These are phyloP conservation scores for Phoxinus phoxinus DNA, from an alignment of 2,113 vertebrate genomes.

Conservation along the genomic window DNA sequence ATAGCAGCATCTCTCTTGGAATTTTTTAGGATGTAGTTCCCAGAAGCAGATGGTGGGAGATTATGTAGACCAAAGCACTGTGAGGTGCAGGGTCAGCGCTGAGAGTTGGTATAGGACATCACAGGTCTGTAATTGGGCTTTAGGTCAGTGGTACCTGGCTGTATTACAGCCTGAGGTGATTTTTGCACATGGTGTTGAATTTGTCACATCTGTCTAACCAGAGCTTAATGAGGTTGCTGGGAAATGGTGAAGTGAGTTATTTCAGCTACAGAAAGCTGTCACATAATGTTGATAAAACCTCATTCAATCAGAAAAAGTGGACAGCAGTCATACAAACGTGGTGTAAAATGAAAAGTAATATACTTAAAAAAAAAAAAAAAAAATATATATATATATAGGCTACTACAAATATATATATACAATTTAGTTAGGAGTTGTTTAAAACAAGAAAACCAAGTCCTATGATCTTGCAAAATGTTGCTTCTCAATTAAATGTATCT, in stretches of 20 bases:
- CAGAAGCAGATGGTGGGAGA: slow-evolving; percentile 72
- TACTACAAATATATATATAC: not conserved
- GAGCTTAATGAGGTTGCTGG: slow-evolving; percentile 47
- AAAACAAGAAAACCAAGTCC: not conserved
- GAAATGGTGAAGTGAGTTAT: slow-evolving; percentile 37
- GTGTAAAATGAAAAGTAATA: not conserved
- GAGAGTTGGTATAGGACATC: slow-evolving; percentile 14
- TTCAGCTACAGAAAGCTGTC: slow-evolving; percentile 28
- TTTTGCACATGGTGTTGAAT: slow-evolving; percentile 36
- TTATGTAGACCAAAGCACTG: slow-evolving; percentile 64
- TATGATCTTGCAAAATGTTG: not conserved
- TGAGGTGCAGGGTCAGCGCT: slow-evolving; percentile 50
- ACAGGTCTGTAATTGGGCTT: slow-evolving; percentile 40
- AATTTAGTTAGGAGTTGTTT: not conserved
- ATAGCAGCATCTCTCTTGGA: slow-evolving; percentile 37
- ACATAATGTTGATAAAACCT: slow-evolving; percentile 18
- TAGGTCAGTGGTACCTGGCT: slow-evolving; percentile 31
- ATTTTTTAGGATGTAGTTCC: slow-evolving; percentile 55
- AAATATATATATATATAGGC: not conserved
- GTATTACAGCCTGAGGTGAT: slow-evolving; percentile 31
- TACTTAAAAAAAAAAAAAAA: not conserved
- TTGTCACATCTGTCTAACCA: slow-evolving; percentile 50
- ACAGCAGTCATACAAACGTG: not conserved
- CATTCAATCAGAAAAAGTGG: slow-evolving; percentile 15
- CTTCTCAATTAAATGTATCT: not conserved